Conservation (phyloP, 2,797 vertebrate genomes). For the Acanthurus lineatus region DNA sequence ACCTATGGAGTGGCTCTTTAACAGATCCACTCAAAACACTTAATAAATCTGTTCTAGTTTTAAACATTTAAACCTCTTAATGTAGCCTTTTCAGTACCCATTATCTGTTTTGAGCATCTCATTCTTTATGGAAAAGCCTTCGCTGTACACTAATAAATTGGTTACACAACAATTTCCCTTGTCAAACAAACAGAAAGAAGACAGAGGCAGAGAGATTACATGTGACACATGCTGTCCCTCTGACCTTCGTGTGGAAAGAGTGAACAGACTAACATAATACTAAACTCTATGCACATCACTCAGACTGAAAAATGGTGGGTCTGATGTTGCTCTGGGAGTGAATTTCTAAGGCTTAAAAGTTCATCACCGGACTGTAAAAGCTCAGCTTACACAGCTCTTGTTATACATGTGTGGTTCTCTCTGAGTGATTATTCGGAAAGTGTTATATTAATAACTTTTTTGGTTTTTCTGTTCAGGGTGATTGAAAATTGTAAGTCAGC, state of each 20-base stretch:
- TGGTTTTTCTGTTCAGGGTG: too few species aligned
- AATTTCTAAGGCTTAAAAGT: background rate
- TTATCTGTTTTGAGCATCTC: background rate
- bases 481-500: too few species aligned
- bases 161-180: slow-evolving; percentile 4
- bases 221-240: slow-evolving; percentile 5
- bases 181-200: background rate
- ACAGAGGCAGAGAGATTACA: background rate
- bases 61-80: background rate
- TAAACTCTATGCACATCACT: slow-evolving; percentile 1
- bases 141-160: background rate
- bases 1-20: too few species aligned
- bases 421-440: too few species aligned
- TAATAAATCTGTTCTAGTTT: background rate
- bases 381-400: too few species aligned
- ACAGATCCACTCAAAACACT: background rate
- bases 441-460: too few species aligned
- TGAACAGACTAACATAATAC: slow-evolving; percentile 8
- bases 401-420: too few species aligned
- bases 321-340: background rate
- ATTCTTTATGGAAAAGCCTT: background rate
- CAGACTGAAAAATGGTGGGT: background rate
- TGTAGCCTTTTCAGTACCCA: too few species aligned
- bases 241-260: slow-evolving; percentile 16
- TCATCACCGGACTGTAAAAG: too few species aligned